Conservation (phyloP, 2,113 vertebrate species). For the Mirounga angustirostris region DNA sequence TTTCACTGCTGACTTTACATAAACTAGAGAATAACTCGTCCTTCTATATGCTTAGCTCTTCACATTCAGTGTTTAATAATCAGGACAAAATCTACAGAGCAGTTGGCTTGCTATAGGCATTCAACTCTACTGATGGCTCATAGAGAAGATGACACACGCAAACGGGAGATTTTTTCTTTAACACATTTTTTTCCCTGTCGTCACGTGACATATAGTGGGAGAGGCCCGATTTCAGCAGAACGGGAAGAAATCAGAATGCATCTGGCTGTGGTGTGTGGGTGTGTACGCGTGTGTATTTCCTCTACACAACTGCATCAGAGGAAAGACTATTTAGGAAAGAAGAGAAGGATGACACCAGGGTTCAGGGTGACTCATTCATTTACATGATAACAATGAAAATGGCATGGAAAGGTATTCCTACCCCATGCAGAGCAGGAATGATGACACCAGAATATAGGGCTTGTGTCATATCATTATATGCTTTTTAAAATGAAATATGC, state of each 20-base stretch:
- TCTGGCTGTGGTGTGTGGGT: neutral
- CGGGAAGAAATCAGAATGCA: neutral
- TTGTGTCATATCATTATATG: neutral
- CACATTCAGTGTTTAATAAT: conserved; percentile 70
- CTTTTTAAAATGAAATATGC: neutral
- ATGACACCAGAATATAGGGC: neutral
- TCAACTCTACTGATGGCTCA: conserved; percentile 49
- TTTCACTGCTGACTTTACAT: conserved; percentile 74
- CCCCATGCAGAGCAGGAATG: neutral
- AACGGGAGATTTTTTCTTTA: conserved; percentile 17
- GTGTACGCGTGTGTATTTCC: neutral
- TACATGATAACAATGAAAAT: neutral
- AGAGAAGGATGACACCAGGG: neutral
- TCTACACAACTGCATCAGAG: neutral
- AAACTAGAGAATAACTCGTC: conserved; percentile 58
- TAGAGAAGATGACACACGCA: conserved; percentile 20
- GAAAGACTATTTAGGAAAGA: neutral
- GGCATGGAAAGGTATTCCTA: neutral
- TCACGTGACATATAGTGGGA: neutral
- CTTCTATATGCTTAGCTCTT: conserved; percentile 64
- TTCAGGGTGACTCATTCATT: neutral
- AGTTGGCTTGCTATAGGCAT: conserved; percentile 66
- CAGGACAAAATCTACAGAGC: conserved; percentile 55
- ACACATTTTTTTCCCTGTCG: neutral
- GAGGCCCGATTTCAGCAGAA: conserved; percentile 22